Percentiles rank a stretch among this genome's conserved stretches.
Conservation (phyloP, 2,888 invertebrate genomes). For the Terebella lapidaria region DNA sequence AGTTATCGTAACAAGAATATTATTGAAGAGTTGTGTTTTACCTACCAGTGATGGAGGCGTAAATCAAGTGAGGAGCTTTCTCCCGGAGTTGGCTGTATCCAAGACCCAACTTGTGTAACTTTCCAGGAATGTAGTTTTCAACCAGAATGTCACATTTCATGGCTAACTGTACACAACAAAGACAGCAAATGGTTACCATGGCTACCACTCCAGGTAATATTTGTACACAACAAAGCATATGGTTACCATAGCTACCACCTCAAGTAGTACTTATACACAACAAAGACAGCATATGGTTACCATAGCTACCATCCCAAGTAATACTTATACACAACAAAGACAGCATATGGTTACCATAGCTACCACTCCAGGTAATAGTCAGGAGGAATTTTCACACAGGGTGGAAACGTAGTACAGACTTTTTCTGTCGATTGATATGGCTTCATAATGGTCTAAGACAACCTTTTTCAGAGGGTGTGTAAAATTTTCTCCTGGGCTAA, state of each 20-base stretch:
- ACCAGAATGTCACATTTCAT: slow-evolving; percentile 78
- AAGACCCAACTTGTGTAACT: slow-evolving; percentile 67
- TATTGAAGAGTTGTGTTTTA: no score
- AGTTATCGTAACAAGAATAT: no score
- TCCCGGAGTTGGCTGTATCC: slow-evolving; percentile 72
- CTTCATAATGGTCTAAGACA: no score
- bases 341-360: no score
- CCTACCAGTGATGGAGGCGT: slow-evolving; percentile 82
- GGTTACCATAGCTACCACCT: no score
- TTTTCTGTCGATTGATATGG: no score
- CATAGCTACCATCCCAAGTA: neutral
- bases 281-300: neutral
- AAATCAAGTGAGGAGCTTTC: slow-evolving; percentile 75
- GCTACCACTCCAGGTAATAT: neutral
- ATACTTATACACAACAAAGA: neutral
- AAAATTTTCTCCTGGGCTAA: no score
- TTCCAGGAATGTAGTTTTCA: slow-evolving; percentile 92
- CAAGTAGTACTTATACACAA: slow-evolving; percentile 61
- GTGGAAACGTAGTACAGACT: no score
- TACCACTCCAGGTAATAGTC: no score
- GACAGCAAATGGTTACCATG: neutral
- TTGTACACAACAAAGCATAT: neutral
- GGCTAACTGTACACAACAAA: slow-evolving; percentile 60
- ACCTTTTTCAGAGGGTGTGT: no score
- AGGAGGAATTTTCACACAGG: no score